A percentile compares a stretch with the other conserved stretches of the same genome.
phyloP scores from a whole-genome alignment of 2,888 invertebrate genomes.

The Chorisops tibialis region DNA sequence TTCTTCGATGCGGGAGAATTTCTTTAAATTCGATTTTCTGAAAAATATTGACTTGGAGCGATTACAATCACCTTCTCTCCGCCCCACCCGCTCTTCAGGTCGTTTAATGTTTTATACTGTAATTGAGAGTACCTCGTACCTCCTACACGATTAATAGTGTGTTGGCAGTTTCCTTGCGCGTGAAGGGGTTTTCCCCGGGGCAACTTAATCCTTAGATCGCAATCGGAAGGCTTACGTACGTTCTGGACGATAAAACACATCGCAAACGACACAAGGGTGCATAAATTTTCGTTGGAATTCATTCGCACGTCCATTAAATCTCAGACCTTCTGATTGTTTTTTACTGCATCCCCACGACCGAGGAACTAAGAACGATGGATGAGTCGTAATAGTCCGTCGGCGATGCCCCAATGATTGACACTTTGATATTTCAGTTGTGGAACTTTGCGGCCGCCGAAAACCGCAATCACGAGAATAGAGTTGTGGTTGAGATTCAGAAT shows the following conservation, averaged over 20 bases:
- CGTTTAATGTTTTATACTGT: conserved; percentile 12
- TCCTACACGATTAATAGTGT: conserved; percentile 21
- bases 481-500: too few relatives aligned
- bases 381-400: too few relatives aligned
- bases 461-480: too few relatives aligned
- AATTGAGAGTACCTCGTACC: conserved; percentile 22
- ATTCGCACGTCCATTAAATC: neutral
- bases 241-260: conserved; percentile 13
- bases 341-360: too few relatives aligned
- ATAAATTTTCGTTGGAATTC: neutral
- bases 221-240: conserved; percentile 22
- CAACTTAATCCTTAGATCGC: conserved; percentile 16
- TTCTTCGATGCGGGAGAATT: neutral
- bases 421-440: too few relatives aligned
- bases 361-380: too few relatives aligned
- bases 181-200: conserved; percentile 7
- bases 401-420: too few relatives aligned
- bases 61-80: conserved; percentile 3
- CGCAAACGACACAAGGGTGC: conserved; percentile 1
- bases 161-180: neutral
- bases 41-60: neutral
- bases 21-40: conserved; percentile 1
- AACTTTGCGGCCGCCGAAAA: too few relatives aligned
- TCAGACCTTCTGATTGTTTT: too few relatives aligned
- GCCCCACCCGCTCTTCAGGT: neutral